Evolutionary conservation across 2,888 invertebrate genomes (phyloP), one percentile per base, ranked within the genome.

Genomic region (Thereva nobilitata): DNA sequence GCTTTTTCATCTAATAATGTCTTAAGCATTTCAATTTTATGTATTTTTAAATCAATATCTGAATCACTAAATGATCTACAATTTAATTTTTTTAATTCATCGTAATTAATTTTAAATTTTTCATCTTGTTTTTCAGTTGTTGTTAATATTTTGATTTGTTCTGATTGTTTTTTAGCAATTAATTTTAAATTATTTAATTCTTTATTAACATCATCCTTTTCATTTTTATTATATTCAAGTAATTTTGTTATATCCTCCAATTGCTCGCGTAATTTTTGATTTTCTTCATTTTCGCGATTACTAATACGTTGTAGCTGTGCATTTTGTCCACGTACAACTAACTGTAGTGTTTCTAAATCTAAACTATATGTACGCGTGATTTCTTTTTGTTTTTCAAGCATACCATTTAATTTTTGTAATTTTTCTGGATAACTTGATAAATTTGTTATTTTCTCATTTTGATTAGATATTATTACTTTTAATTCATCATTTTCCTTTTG

Each of bases 1-100:
- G 74, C 73, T 67, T 79, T 78, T 3, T 76, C 74, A 4, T 71
- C 70, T 1, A 78, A 55, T 23, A 77, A 66, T 53, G 73, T 70
- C 34, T 75, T 73, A 40, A 80, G 70, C 8, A 76, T 57, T 0
- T 69, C 67, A 41, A 78, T 65, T 44, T 53, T 64, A 53, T 53
- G 53, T 6, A 42, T 37, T 37, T 53, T 52, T 64, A 12, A 37
- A 40, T 64, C 53, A 23, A 23, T 23, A 23, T 23, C 23, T 23
- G 23, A 2, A 23, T 23, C 23, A 2, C 1, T 2, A 23, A 23
- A 23, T 23, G 23, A 23, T 23, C 23, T 1, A 23, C 2, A 23
- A 10, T 10, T n/a, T n/a, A 47, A 47, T 5, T n/a, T n/a, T n/a
- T 9, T 9, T 5, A 6, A 5, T 8, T 12, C 47, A 8, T 38